These are phyloP conservation scores for Ectobius pallidus DNA, from an alignment of 2,888 invertebrate genomes.

Conservation along the genomic window DNA sequence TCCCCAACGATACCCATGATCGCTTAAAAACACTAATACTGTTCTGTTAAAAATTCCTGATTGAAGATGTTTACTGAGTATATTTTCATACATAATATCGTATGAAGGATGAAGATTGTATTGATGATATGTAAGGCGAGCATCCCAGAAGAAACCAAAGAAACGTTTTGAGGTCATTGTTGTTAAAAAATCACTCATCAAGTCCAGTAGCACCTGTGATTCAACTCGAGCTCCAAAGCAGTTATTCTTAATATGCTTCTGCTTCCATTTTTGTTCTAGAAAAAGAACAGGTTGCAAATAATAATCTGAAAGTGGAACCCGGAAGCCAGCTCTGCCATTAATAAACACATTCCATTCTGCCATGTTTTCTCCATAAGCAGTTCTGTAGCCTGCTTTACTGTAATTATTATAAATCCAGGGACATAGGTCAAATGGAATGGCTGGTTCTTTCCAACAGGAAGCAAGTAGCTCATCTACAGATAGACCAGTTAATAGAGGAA, in stretches of 20 bases:
- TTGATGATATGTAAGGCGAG: conserved; percentile 82
- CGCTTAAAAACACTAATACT: conserved; percentile 74
- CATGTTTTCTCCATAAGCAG: conserved; percentile 84
- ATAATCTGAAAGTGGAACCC: conserved; percentile 79
- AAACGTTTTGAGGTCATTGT: conserved; percentile 65
- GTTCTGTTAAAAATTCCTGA: conserved; percentile 68
- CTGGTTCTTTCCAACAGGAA: conserved; percentile 67
- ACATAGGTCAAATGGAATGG: conserved; percentile 74
- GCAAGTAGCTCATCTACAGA: conserved; percentile 67
- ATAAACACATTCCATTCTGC: conserved; percentile 80
- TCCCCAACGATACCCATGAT: conserved; percentile 91
- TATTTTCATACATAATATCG: conserved; percentile 67
- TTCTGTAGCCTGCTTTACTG: conserved; percentile 72
- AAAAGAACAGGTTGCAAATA: conserved; percentile 77
- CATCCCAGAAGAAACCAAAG: conserved; percentile 86
- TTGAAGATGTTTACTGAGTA: conserved; percentile 62
- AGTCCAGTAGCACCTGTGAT: conserved; percentile 73
- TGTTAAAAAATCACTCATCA: conserved; percentile 67
- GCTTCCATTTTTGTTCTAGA: conserved; percentile 70
- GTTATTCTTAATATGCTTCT: conserved; percentile 67
- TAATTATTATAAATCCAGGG: conserved; percentile 85
- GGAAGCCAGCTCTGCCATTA: conserved; percentile 78
- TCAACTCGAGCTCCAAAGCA: conserved; percentile 75
- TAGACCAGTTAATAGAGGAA: conserved; percentile 78
- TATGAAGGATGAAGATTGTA: conserved; percentile 78